phyloP scores from a whole-genome alignment of 1,140 invertebrate genomes.

The Ditylenchus dipsaci region DNA sequence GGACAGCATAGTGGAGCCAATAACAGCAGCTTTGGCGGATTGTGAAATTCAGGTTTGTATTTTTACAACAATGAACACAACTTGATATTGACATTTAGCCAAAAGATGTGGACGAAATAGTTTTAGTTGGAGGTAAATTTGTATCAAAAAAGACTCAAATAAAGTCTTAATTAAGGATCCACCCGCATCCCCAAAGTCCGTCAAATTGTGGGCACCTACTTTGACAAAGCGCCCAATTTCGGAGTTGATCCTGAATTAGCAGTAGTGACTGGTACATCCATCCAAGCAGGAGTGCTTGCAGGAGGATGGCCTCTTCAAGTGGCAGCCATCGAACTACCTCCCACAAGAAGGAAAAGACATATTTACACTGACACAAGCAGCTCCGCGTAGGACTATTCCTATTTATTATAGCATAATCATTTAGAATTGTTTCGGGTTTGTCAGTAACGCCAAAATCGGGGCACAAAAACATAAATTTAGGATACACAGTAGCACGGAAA shows the following conservation, averaged over 20 bases:
- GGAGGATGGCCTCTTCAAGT: slow-evolving; percentile 64
- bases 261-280: slow-evolving; percentile 62
- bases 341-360: slow-evolving; percentile 60
- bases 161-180: slow-evolving; percentile 38
- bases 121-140: slow-evolving; percentile 60
- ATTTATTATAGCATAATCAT: no score
- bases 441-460: no score
- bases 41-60: slow-evolving; percentile 27
- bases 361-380: slow-evolving; percentile 25
- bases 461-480: no score
- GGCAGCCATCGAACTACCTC: slow-evolving; percentile 62
- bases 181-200: slow-evolving; percentile 61
- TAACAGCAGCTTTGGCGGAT: slow-evolving; percentile 51
- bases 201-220: slow-evolving; percentile 59
- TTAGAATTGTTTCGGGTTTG: no score
- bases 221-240: slow-evolving; percentile 61
- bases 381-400: no score
- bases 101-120: slow-evolving; percentile 61
- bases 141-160: no score
- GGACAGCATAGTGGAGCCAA: slow-evolving; percentile 55
- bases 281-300: slow-evolving; percentile 63
- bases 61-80: no score
- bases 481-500: no score
- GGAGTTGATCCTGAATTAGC: slow-evolving; percentile 63
- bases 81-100: no score